These are phyloP conservation scores for Parazoanthus swiftii DNA, from an alignment of 92 coral and sea anemone genomes.

Conservation along the genomic window DNA sequence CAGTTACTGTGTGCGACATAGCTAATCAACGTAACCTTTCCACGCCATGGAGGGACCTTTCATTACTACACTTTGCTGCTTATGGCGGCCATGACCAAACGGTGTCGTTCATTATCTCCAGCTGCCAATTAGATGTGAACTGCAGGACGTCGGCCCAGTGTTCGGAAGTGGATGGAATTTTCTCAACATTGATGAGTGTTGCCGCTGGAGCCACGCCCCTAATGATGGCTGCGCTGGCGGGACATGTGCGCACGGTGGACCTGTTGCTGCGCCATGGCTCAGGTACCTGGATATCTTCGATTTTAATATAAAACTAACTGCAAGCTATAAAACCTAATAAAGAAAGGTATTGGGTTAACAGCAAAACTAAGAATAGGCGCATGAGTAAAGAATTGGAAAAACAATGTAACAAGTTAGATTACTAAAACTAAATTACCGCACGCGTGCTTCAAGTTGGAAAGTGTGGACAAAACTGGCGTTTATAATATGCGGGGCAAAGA, in stretches of 20 bases:
- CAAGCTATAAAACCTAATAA: too few relatives aligned
- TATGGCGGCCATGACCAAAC: constrained; percentile 16
- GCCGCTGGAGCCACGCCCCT: constrained; percentile 7
- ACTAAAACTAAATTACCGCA: too few relatives aligned
- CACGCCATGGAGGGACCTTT: background rate
- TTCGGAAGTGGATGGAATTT: background rate
- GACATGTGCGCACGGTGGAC: background rate
- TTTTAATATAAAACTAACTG: too few relatives aligned
- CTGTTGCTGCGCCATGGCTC: background rate
- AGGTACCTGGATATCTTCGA: background rate
- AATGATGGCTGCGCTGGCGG: constrained; percentile 17
- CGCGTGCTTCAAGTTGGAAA: too few relatives aligned
- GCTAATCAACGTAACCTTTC: background rate
- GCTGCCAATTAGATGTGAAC: background rate
- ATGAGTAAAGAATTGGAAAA: too few relatives aligned
- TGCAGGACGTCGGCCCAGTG: background rate
- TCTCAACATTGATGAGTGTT: background rate
- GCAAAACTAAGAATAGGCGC: too few relatives aligned
- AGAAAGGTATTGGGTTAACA: too few relatives aligned
- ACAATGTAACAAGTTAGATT: too few relatives aligned
- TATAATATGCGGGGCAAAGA: too few relatives aligned
- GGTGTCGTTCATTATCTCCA: constrained; percentile 9
- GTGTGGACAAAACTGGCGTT: too few relatives aligned
- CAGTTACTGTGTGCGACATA: background rate
- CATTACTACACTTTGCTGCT: constrained; percentile 1